Evolutionary conservation across 2,113 vertebrate genomes (phyloP).

Genomic region (Microcebus ravelobensis): DNA sequence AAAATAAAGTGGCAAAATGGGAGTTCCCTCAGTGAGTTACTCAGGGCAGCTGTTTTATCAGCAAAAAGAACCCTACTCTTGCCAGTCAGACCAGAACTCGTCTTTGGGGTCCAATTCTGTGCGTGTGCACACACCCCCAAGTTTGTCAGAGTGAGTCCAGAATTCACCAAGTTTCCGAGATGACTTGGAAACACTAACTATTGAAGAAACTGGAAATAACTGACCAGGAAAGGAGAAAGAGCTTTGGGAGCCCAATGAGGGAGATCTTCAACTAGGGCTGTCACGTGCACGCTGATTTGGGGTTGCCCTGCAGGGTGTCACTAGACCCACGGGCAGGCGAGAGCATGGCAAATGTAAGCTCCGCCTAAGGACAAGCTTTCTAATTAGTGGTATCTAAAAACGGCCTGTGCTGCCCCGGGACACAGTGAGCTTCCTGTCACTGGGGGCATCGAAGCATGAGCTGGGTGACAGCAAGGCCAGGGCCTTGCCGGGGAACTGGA

Average conservation of each 20-base stretch:
- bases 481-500: neutral
- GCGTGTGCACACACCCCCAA: neutral
- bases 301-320: neutral
- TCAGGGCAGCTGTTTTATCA: neutral
- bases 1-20: neutral
- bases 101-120: neutral
- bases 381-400: neutral
- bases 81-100: neutral
- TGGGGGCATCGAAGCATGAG: neutral
- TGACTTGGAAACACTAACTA: neutral
- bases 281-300: neutral
- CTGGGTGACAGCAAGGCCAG: neutral
- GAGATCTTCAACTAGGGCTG: neutral
- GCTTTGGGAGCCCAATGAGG: neutral
- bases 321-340: neutral
- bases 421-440: neutral
- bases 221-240: constrained; percentile 5
- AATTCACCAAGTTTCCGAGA: neutral
- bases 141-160: neutral
- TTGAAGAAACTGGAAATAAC: neutral
- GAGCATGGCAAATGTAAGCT: neutral
- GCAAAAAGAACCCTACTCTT: neutral
- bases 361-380: neutral
- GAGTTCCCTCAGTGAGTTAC: neutral
- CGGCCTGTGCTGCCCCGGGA: neutral